Evolutionary conservation across 2,888 invertebrate genomes (phyloP), one percentile per base, ranked within the genome.

Genomic region (Phaonia tiefii): DNA sequence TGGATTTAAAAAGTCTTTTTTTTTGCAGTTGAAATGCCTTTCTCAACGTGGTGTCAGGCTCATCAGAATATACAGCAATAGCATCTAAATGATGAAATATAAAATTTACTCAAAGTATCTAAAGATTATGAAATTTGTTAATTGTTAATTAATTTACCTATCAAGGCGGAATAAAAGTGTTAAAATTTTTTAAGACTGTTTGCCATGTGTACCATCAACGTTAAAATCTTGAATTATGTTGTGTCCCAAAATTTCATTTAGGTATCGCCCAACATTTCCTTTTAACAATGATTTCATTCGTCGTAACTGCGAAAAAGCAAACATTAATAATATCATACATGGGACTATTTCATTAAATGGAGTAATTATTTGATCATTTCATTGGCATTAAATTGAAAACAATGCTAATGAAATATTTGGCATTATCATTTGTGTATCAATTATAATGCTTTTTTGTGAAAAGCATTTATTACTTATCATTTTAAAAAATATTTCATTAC

Each of bases 51-150:
- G 39, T 39, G 11, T n/a, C n/a, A n/a, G n/a, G n/a, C n/a, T n/a
- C n/a, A n/a, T n/a, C n/a, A n/a, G n/a, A n/a, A n/a, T n/a, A 39
- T 39, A 39, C 39, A 39, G 39, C 39, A 39, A 39, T 39, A 39
- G 39, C 39, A 39, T 39, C 39, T 39, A 39, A 39, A 39, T 39
- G 11, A 39, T 39, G 39, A 39, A 39, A 39, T 39, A 39, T 39
- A 39, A 39, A 46, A 46, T 46, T 46, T 46, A 46, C 46, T 46
- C 46, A 46, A 46, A 46, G 46, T 4, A 46, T 46, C 15, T 7
- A 46, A 10, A 4, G 46, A 46, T 46, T 46, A n/a, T n/a, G n/a
- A n/a, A n/a, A n/a, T n/a, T n/a, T n/a, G n/a, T n/a, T n/a, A n/a
- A n/a, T n/a, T n/a, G n/a, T n/a, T n/a, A n/a, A n/a, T n/a, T n/a